Conservation (phyloP, 2,797 vertebrate species). For the Trachurus trachurus region DNA sequence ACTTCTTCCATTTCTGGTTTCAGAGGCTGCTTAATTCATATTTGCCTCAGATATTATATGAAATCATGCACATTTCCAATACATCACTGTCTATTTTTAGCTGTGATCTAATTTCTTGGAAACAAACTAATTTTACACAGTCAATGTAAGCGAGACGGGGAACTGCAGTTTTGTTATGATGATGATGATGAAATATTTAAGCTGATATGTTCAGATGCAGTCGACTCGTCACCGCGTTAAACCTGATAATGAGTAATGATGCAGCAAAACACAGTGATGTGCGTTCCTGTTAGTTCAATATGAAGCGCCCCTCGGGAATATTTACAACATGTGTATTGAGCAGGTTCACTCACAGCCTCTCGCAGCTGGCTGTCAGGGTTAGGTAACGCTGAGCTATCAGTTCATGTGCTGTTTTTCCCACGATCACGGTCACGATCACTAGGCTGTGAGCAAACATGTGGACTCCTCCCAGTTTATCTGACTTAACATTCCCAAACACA, state of each 20-base stretch:
- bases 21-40: neutral
- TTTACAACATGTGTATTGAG: constrained; percentile 35
- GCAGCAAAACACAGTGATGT: neutral
- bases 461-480: neutral
- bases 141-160: neutral
- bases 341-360: constrained; percentile 11
- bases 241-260: neutral
- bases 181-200: neutral
- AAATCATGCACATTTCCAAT: constrained; percentile 15
- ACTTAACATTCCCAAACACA: neutral
- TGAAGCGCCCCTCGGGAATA: neutral
- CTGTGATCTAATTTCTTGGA: constrained; percentile 12
- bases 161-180: neutral
- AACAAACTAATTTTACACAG: constrained; percentile 10
- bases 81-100: constrained; percentile 25
- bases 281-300: constrained; percentile 4
- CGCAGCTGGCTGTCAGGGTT: constrained; percentile 2
- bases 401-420: constrained; percentile 66
- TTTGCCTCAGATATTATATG: constrained; percentile 3
- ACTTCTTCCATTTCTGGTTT: neutral
- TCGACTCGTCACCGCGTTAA: neutral
- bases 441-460: constrained; percentile 1
- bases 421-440: too few species aligned
- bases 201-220: neutral
- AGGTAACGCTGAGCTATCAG: constrained; percentile 40